These are phyloP conservation scores for Apis dorsata DNA, from an alignment of 1,140 invertebrate species.

Conservation along the genomic window DNA sequence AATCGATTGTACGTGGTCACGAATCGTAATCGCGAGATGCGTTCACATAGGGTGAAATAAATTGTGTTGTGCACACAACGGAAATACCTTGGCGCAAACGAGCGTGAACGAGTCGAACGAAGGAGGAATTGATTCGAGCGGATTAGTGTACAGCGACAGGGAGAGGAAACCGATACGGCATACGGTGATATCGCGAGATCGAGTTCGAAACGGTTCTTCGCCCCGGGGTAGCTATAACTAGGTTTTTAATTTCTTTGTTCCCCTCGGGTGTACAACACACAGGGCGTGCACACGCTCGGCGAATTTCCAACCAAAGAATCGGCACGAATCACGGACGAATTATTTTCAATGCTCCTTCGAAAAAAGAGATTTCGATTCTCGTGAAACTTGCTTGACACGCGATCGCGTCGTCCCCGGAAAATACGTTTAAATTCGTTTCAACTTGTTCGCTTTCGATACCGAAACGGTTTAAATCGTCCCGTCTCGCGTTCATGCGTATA, in stretches of 20 bases:
- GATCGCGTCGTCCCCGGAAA: too few species aligned
- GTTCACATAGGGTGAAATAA: slow-evolving; percentile 61
- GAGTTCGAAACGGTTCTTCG: slow-evolving; percentile 11
- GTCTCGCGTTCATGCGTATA: background rate
- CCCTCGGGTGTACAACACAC: background rate
- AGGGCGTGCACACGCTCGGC: background rate
- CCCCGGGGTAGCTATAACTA: slow-evolving; percentile 52
- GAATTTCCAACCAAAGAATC: background rate
- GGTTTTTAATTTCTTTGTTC: slow-evolving; percentile 58
- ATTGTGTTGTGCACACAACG: slow-evolving; percentile 67
- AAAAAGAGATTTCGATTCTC: background rate
- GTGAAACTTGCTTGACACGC: too few species aligned
- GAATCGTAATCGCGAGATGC: slow-evolving; percentile 52
- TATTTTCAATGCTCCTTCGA: background rate
- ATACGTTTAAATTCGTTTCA: too few species aligned
- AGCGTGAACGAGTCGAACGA: slow-evolving; percentile 37
- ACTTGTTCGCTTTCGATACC: too few species aligned
- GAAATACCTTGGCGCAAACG: slow-evolving; percentile 60
- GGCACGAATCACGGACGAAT: slow-evolving; percentile 25
- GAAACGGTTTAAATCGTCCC: background rate
- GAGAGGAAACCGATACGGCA: slow-evolving; percentile 47
- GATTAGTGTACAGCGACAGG: background rate
- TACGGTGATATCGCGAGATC: slow-evolving; percentile 35
- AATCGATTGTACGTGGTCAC: slow-evolving; percentile 67
- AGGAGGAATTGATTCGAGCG: slow-evolving; percentile 43